These are phyloP conservation scores for Ginglymostoma cirratum DNA, from an alignment of 2,113 vertebrate species.

Conservation along the genomic window DNA sequence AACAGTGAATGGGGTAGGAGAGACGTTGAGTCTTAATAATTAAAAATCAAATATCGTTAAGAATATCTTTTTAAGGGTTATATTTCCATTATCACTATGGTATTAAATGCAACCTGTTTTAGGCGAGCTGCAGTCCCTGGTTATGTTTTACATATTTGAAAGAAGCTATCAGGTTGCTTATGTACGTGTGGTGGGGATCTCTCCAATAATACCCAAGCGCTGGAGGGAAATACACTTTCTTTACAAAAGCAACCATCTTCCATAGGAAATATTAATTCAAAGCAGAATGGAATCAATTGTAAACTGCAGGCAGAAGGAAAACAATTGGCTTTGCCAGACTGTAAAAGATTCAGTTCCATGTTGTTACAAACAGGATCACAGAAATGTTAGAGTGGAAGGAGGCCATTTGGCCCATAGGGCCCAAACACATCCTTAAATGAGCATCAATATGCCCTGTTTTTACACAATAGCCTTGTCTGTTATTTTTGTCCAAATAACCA, in stretches of 20 bases:
- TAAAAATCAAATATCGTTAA: neutral
- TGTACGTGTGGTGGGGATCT: too few species aligned
- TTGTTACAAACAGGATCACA: neutral
- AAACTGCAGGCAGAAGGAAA: too few species aligned
- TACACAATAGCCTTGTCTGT: too few species aligned
- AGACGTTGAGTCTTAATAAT: neutral
- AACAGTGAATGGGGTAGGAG: neutral
- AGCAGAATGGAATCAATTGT: neutral
- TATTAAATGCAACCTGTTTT: neutral
- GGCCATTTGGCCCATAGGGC: too few species aligned
- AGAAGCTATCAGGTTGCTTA: neutral
- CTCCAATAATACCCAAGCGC: neutral
- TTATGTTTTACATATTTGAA: neutral
- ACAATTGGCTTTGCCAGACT: neutral
- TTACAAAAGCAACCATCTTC: neutral
- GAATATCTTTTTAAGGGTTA: neutral
- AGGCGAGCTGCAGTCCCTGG: too few species aligned
- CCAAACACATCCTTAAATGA: too few species aligned
- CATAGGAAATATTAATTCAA: neutral
- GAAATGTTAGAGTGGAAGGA: too few species aligned
- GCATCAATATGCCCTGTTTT: too few species aligned
- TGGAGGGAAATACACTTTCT: neutral
- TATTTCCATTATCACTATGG: neutral
- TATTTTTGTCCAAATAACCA: too few species aligned
- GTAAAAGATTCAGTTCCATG: neutral